Percentiles rank a stretch among this genome's conserved stretches.
These are phyloP conservation scores for Mormyrus iriodes DNA, from an alignment of 2,113 vertebrate species.

Conservation along the genomic window DNA sequence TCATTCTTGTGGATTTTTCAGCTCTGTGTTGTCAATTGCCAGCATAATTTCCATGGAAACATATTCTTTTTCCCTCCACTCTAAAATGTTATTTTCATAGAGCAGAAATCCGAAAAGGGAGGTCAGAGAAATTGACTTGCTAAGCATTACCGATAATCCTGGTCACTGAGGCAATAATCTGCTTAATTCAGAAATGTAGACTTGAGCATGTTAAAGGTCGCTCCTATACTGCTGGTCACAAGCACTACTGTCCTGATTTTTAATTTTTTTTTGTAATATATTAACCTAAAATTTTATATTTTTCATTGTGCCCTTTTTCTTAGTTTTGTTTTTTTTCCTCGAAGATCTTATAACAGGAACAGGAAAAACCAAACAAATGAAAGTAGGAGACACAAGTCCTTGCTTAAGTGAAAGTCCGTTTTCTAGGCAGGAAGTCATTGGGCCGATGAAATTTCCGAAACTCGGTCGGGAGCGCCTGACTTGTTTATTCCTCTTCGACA, in stretches of 20 bases:
- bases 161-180: conserved; percentile 41
- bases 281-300: neutral
- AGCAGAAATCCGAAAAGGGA: conserved; percentile 22
- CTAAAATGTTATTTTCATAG: neutral
- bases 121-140: conserved; percentile 25
- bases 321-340: neutral
- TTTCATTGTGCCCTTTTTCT: neutral
- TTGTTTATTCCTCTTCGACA: neutral
- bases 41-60: conserved; percentile 21
- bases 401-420: neutral
- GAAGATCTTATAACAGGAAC: neutral
- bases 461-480: neutral
- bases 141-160: conserved; percentile 25
- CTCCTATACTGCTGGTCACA: neutral
- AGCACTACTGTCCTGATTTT: neutral
- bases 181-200: conserved; percentile 20
- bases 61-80: neutral
- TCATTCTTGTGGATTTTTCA: neutral
- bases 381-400: neutral
- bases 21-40: neutral
- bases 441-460: neutral
- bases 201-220: neutral
- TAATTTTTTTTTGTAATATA: neutral
- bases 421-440: neutral
- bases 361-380: neutral